Evolutionary conservation across 2,888 invertebrate species (phyloP).

Genomic region (Eupithecia abbreviata): DNA sequence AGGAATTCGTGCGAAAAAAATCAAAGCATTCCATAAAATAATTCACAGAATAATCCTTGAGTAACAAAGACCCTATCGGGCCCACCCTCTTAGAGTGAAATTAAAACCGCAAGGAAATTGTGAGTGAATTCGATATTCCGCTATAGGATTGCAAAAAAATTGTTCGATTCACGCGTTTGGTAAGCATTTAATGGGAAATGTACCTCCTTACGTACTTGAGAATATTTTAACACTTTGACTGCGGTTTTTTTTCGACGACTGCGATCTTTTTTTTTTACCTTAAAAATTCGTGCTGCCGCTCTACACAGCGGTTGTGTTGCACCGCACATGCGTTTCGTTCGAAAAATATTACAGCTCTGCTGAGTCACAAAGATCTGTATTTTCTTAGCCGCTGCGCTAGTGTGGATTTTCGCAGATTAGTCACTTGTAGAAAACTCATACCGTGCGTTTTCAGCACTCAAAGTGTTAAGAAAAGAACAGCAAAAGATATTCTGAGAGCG

Average conservation of each 20-base stretch:
- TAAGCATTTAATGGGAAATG: not conserved
- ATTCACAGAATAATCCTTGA: not conserved
- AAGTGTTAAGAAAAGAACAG: not conserved
- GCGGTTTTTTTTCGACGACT: too few relatives aligned
- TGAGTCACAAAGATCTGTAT: too few relatives aligned
- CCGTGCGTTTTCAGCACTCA: too few relatives aligned
- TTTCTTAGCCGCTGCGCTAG: too few relatives aligned
- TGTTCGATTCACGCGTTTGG: not conserved
- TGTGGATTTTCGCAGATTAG: too few relatives aligned
- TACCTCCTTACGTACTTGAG: not conserved
- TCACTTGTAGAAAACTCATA: too few relatives aligned
- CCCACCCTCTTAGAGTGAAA: slow-evolving; percentile 33
- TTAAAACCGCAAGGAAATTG: slow-evolving; percentile 40
- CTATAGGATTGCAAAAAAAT: slow-evolving; percentile 5
- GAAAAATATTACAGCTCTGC: too few relatives aligned
- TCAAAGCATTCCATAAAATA: not conserved
- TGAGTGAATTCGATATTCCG: slow-evolving; percentile 37
- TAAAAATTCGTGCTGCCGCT: too few relatives aligned
- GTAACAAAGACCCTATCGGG: slow-evolving; percentile 19
- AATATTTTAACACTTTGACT: too few relatives aligned
- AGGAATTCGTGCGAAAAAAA: not conserved
- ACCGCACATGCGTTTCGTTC: too few relatives aligned
- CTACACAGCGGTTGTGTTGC: too few relatives aligned
- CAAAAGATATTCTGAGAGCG: not conserved
- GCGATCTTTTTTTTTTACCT: too few relatives aligned